phyloP scores from a whole-genome alignment of 2,113 vertebrate genomes.

The Malaclemys terrapin region DNA sequence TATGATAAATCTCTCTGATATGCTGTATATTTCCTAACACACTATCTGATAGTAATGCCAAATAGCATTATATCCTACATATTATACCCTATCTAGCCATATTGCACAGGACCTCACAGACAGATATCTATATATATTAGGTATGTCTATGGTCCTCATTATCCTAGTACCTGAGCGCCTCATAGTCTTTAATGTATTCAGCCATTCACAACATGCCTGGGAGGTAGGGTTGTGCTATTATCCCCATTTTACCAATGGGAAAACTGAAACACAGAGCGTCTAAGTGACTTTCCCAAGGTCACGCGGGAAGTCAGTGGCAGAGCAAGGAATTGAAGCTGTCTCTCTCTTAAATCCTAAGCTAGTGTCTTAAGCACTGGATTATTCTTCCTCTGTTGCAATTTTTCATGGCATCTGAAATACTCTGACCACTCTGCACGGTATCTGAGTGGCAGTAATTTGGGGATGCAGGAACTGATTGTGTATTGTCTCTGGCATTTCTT shows the following conservation, averaged over 20 bases:
- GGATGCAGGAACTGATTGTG: neutral
- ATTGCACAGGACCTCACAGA: neutral
- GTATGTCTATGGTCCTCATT: neutral
- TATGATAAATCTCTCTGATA: neutral
- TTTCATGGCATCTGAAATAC: neutral
- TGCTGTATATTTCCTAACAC: neutral
- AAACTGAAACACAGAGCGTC: neutral
- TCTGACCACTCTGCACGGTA: neutral
- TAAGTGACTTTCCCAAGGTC: neutral
- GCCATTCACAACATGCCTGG: neutral
- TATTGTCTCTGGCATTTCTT: neutral
- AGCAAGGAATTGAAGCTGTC: neutral
- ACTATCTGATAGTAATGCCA: neutral
- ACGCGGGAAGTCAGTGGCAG: neutral
- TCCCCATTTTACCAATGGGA: neutral
- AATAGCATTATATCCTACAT: neutral
- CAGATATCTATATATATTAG: neutral
- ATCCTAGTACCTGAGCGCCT: neutral
- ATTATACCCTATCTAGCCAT: neutral
- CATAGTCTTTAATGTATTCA: neutral
- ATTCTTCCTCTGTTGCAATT: neutral
- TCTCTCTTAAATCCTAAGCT: neutral
- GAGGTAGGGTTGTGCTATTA: neutral
- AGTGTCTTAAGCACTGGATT: neutral
- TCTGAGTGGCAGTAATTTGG: neutral